Evolutionary conservation across 2,888 invertebrate species (phyloP).

Genomic region (Maniola hyperantus): DNA sequence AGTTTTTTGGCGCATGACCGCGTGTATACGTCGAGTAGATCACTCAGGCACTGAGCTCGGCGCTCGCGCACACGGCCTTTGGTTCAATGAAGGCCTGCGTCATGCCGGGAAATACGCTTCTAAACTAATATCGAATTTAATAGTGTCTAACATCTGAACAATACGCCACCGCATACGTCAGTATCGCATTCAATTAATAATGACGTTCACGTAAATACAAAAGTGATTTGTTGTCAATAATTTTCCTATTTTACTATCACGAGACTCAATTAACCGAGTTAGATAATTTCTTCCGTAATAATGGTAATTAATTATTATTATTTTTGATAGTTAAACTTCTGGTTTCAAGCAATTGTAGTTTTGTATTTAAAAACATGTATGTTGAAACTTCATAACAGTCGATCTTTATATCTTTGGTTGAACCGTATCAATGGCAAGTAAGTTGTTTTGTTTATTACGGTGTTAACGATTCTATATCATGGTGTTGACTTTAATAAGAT

Average conservation of each 20-base stretch:
- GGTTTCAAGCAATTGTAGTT: neutral
- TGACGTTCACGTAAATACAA: conserved; percentile 52
- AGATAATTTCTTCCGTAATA: conserved; percentile 8
- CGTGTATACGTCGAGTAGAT: conserved; percentile 79
- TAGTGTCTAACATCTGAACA: conserved; percentile 63
- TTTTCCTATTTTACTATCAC: conserved; percentile 19
- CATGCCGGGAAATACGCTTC: conserved; percentile 78
- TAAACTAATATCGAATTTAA: conserved; percentile 65
- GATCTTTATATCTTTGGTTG: neutral
- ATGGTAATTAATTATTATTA: neutral
- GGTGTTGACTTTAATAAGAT: no score
- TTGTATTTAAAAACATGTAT: neutral
- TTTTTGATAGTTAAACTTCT: neutral
- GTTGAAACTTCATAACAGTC: neutral
- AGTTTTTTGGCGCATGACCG: conserved; percentile 60
- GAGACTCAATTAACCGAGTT: conserved; percentile 9
- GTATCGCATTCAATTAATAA: conserved; percentile 56
- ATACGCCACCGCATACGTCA: conserved; percentile 59
- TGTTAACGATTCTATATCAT: no score
- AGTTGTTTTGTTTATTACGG: neutral
- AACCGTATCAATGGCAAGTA: neutral
- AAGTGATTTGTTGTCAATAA: conserved; percentile 25
- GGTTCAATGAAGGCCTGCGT: conserved; percentile 75
- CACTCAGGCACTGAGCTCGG: conserved; percentile 75
- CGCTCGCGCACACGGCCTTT: conserved; percentile 65